Percentiles rank a stretch among this genome's conserved stretches.
These are phyloP conservation scores for Meghimatium bilineatum DNA, from an alignment of 2,888 invertebrate genomes.

Conservation along the genomic window DNA sequence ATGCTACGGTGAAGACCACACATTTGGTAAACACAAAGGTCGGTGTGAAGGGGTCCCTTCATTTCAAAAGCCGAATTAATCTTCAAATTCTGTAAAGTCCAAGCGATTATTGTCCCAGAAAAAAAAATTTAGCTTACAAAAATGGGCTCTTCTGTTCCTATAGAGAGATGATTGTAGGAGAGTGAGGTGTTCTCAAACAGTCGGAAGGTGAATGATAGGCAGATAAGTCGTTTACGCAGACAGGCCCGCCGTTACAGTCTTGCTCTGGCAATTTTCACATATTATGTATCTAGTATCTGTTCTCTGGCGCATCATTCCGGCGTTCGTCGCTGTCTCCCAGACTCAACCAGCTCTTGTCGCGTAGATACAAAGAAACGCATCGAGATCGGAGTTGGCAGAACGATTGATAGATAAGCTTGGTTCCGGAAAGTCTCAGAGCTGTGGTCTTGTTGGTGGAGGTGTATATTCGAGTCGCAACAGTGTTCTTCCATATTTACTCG, in stretches of 20 bases:
- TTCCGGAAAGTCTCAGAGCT: background rate
- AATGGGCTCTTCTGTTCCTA: background rate
- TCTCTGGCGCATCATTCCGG: background rate
- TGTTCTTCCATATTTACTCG: background rate
- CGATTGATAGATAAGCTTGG: background rate
- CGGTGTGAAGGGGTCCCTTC: background rate
- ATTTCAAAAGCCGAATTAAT: constrained; percentile 2
- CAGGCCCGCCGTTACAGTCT: background rate
- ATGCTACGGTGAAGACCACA: background rate
- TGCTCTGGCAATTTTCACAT: background rate
- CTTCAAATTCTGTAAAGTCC: background rate
- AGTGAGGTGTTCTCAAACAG: background rate
- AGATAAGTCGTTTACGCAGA: background rate
- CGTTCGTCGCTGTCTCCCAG: background rate
- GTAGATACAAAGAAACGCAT: background rate
- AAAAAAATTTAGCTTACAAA: background rate
- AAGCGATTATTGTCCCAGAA: background rate
- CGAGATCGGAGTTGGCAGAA: background rate
- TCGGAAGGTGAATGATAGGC: background rate
- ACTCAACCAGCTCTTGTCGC: background rate
- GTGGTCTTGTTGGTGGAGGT: background rate
- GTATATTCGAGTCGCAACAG: background rate
- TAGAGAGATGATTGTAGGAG: background rate
- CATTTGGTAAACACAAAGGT: constrained; percentile 11
- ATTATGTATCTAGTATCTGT: background rate